Evolutionary conservation across 2,888 invertebrate genomes (phyloP).

Genomic region (Acronicta alni): DNA sequence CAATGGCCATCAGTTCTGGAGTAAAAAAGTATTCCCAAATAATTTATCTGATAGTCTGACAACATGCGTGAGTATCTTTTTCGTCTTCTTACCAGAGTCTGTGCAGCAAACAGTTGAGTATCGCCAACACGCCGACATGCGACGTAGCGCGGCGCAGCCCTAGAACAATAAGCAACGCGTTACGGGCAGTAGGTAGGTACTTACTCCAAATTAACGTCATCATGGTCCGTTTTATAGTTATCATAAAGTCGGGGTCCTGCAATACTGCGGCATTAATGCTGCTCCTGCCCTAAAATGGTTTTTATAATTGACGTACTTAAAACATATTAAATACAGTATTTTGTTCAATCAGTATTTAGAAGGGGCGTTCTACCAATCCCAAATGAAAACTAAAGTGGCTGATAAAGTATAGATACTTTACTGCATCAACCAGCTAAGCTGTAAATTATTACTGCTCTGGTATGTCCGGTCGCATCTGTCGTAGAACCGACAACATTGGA

Average conservation of each 20-base stretch:
- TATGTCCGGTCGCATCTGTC: too few species aligned
- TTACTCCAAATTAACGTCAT: slow-evolving; percentile 33
- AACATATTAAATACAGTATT: slow-evolving; percentile 7
- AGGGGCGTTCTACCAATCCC: neutral
- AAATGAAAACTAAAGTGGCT: too few species aligned
- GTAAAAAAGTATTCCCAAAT: too few species aligned
- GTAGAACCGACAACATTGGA: too few species aligned
- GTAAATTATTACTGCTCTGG: too few species aligned
- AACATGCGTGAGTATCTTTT: too few species aligned
- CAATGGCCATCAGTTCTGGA: too few species aligned
- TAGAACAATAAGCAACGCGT: slow-evolving; percentile 63
- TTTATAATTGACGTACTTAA: slow-evolving; percentile 18
- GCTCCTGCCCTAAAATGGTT: slow-evolving; percentile 14
- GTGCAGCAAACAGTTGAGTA: slow-evolving; percentile 74
- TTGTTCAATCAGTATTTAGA: slow-evolving; percentile 6
- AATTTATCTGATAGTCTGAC: too few species aligned
- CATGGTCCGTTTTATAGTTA: slow-evolving; percentile 38
- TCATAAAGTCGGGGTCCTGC: slow-evolving; percentile 36
- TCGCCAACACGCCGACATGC: slow-evolving; percentile 65
- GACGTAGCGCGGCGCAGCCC: slow-evolving; percentile 70
- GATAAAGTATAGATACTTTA: too few species aligned
- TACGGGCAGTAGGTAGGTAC: slow-evolving; percentile 19
- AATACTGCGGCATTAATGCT: slow-evolving; percentile 21
- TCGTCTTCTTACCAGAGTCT: slow-evolving; percentile 71
- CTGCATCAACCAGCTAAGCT: too few species aligned